Conservation (phyloP, 30 jellyfish, hydroid and myxozoan species). For the Pseudorhiza aurosa region DNA sequence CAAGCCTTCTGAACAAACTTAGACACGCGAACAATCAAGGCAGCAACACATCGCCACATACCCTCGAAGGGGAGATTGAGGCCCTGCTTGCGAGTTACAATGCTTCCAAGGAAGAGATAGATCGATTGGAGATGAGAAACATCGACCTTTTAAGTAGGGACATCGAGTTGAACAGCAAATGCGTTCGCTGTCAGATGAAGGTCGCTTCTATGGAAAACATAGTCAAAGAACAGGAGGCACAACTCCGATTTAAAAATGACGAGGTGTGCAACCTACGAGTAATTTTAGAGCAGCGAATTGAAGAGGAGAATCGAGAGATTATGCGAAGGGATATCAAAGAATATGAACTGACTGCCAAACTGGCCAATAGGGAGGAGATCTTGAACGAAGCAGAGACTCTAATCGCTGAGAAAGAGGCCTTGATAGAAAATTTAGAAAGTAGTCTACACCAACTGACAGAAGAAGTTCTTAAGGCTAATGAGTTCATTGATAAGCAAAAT, state of each 20-base stretch:
- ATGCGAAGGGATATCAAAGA: conserved; percentile 40
- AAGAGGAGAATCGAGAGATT: conserved; percentile 33
- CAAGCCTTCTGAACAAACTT: too few relatives aligned
- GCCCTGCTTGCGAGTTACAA: not conserved
- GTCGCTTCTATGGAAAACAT: conserved; percentile 14
- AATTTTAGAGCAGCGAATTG: conserved; percentile 30
- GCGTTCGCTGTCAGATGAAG: conserved; percentile 21
- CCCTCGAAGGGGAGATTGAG: conserved; percentile 5
- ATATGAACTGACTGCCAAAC: conserved; percentile 16
- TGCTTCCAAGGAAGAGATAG: conserved; percentile 8
- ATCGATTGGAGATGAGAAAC: conserved; percentile 32
- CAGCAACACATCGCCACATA: too few relatives aligned
- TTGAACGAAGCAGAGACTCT: conserved; percentile 4
- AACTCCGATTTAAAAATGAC: conserved; percentile 3
- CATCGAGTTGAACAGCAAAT: conserved; percentile 17
- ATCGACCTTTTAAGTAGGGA: conserved; percentile 28
- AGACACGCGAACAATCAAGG: too few relatives aligned
- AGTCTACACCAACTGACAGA: conserved; percentile 35
- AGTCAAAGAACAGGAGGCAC: conserved; percentile 22
- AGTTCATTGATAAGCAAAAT: conserved; percentile 30
- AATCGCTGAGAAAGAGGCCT: conserved; percentile 25
- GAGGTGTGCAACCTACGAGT: conserved; percentile 20
- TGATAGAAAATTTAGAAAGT: conserved; percentile 8
- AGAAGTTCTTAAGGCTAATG: conserved; percentile 38
- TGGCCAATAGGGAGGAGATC: conserved; percentile 37